Conservation (phyloP, 2,113 vertebrate genomes). For the Holacanthus passer region DNA sequence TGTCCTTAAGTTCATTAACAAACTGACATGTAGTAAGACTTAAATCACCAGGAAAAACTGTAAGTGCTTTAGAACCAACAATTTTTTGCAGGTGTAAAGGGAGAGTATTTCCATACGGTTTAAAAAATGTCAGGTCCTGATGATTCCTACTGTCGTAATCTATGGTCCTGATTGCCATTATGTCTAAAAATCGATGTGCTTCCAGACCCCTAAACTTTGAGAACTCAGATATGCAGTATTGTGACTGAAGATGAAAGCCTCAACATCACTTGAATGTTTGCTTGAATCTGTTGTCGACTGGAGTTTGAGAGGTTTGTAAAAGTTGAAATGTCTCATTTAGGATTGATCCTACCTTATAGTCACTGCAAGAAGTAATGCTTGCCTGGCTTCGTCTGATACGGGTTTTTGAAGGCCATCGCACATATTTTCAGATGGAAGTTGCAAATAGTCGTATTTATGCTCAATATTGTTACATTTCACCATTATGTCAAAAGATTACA, state of each 20-base stretch:
- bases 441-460: background rate
- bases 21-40: constrained; percentile 26
- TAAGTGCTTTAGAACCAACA: constrained; percentile 35
- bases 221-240: constrained; percentile 57
- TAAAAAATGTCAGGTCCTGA: constrained; percentile 14
- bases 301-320: constrained; percentile 32
- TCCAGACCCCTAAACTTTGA: constrained; percentile 59
- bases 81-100: constrained; percentile 28
- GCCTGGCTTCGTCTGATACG: constrained; percentile 18
- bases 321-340: constrained; percentile 14
- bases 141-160: constrained; percentile 34
- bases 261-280: constrained; percentile 51
- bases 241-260: constrained; percentile 33
- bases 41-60: background rate
- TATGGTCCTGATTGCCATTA: constrained; percentile 37
- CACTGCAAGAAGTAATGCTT: constrained; percentile 42
- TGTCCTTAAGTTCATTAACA: constrained; percentile 25
- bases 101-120: constrained; percentile 34
- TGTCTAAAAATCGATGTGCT: constrained; percentile 66
- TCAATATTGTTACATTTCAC: constrained; percentile 30
- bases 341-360: constrained; percentile 3
- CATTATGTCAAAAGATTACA: constrained; percentile 38
- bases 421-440: constrained; percentile 37
- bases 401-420: constrained; percentile 32
- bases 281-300: constrained; percentile 29